Evolutionary conservation across 2,113 vertebrate genomes (phyloP).

Genomic region (Pluvialis apricaria): DNA sequence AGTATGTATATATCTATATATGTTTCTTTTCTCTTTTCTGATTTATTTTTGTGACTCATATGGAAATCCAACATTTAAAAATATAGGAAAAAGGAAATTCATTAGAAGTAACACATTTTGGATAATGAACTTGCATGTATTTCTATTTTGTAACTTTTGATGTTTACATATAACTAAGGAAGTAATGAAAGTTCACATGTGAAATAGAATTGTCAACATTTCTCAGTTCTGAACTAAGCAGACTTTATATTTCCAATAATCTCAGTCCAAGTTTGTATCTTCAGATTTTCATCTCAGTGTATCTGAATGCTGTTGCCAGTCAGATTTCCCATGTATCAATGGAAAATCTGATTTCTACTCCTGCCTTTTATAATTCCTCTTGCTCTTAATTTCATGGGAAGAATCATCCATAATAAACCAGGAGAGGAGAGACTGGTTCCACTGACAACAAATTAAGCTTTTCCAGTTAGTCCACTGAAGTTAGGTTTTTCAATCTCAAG

Average conservation of each 20-base stretch:
- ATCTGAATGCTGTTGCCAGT: not conserved
- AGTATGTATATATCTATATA: not conserved
- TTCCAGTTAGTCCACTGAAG: not conserved
- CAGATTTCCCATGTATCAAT: not conserved
- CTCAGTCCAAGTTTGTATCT: not conserved
- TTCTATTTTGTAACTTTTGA: not conserved
- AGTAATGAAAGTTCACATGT: not conserved
- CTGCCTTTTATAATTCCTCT: not conserved
- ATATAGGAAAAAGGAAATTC: not conserved
- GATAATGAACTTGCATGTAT: not conserved
- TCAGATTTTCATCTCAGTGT: not conserved
- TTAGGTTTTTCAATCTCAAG: not conserved
- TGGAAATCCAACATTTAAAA: not conserved
- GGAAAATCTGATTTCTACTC: not conserved
- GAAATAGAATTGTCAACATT: not conserved
- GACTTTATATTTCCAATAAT: not conserved
- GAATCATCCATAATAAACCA: not conserved
- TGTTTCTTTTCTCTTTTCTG: not conserved
- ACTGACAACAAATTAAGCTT: not conserved
- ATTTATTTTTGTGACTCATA: constrained; percentile 1
- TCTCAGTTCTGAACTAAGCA: not conserved
- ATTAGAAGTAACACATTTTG: not conserved
- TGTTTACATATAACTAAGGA: not conserved
- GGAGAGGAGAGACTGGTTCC: not conserved
- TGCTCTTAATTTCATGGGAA: not conserved